Base-by-base conservation (phyloP, 2,113 vertebrate species). In the Nanger granti region DNA sequence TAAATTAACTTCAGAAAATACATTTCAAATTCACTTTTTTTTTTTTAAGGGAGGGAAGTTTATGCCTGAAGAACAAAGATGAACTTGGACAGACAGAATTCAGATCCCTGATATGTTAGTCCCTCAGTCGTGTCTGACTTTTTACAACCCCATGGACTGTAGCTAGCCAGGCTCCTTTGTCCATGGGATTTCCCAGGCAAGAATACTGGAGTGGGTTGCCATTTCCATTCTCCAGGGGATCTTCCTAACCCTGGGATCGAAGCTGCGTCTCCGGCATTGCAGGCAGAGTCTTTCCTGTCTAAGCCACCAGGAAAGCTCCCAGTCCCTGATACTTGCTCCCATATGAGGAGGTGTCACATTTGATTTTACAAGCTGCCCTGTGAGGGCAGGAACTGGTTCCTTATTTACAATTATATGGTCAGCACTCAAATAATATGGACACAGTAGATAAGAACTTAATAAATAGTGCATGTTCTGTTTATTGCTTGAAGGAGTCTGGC, bases 1-100 rank as follows among this genome's bases (percentile, higher is more conserved):
- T 76, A 54, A 85, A 94, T 85, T 89, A 89, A 93, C 31, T 87
- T 92, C 37, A 93, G 84, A 97, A 97, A 97, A 89, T 73, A 80
- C 7, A 13, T 84, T 92, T 96, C n/a, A 96, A 93, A 93, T 93
- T 44, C 29, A 34, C 37, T 87, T 85, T 92, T 85, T 80, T 91
- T 37, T 80, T 93, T 84, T 47, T 44, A 87, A 92, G 17, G 13
- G 9, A 7, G 22, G 17, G 37, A 10, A 26, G 28, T 31, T 55
- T 90, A 60, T 93, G 26, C 31, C 15, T 90, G 17, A 4, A 91
- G 44, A 79, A 62, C 31, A 91, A 91, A 93, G 91, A 73, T 79
- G 8, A 93, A 88, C 10, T 82, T 28, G 4, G 12, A 62, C 12
- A 52, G 52, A 49, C 34, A 34, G 87, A 52, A 87, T 44, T 94